Conservation (phyloP, 2,113 vertebrate genomes). For the Taurulus bubalis region DNA sequence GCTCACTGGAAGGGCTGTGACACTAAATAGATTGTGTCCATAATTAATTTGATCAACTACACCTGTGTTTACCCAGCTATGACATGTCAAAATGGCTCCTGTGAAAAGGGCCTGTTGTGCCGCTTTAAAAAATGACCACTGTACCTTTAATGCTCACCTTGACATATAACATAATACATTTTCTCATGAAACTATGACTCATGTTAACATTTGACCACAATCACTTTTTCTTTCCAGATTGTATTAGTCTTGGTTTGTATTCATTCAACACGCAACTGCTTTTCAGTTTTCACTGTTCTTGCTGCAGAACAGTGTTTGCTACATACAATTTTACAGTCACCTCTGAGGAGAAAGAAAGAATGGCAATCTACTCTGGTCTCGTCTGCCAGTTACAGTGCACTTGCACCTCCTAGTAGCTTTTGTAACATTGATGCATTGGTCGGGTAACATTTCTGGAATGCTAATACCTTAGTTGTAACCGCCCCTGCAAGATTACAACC, state of each 20-base stretch:
- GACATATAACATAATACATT: slow-evolving; percentile 5
- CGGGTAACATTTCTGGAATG: slow-evolving; percentile 76
- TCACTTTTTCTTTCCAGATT: slow-evolving; percentile 17
- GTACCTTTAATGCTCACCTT: slow-evolving; percentile 10
- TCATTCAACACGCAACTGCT: slow-evolving; percentile 80
- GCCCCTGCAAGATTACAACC: slow-evolving; percentile 70
- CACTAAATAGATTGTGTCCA: background rate
- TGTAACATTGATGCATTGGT: slow-evolving; percentile 77
- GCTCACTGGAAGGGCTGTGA: background rate
- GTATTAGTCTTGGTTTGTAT: slow-evolving; percentile 54
- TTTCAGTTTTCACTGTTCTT: slow-evolving; percentile 80
- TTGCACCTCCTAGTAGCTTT: slow-evolving; percentile 59
- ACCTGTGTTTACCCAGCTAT: background rate
- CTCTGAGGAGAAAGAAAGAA: slow-evolving; percentile 52
- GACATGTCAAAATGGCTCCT: background rate
- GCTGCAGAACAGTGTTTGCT: slow-evolving; percentile 90
- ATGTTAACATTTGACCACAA: slow-evolving; percentile 46
- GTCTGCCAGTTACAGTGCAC: slow-evolving; percentile 63
- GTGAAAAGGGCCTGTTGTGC: slow-evolving; percentile 35
- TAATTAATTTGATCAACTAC: background rate
- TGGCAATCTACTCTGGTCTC: slow-evolving; percentile 55
- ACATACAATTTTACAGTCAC: slow-evolving; percentile 76
- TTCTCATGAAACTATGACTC: slow-evolving; percentile 39
- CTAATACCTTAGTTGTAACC: slow-evolving; percentile 69
- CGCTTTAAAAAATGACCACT: slow-evolving; percentile 43